These are phyloP conservation scores for Agrotis exclamationis DNA, from an alignment of 2,888 invertebrate species.

Conservation along the genomic window DNA sequence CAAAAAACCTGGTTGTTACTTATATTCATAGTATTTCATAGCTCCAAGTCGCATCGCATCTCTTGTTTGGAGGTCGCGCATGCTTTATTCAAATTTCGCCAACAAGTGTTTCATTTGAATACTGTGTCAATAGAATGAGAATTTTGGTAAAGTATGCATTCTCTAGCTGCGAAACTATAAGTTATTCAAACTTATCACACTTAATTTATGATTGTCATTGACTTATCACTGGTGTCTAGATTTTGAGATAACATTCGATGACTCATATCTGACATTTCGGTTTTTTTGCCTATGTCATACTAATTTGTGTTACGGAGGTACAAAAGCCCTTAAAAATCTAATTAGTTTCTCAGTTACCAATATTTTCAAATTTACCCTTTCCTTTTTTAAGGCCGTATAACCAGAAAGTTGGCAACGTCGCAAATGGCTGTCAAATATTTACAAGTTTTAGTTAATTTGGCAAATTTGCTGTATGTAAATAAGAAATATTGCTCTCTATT, in stretches of 20 bases:
- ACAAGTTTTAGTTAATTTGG: too few relatives aligned
- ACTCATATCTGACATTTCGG: conserved; percentile 7
- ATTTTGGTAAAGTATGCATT: conserved; percentile 12
- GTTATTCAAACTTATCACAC: conserved; percentile 1
- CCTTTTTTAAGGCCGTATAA: too few relatives aligned
- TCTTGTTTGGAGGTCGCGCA: conserved; percentile 43
- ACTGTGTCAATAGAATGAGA: conserved; percentile 44
- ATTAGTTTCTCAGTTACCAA: too few relatives aligned
- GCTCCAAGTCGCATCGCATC: conserved; percentile 16
- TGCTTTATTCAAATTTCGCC: conserved; percentile 53
- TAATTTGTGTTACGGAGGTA: too few relatives aligned
- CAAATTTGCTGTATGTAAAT: too few relatives aligned
- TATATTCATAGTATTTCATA: conserved; percentile 25
- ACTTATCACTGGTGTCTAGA: conserved; percentile 16
- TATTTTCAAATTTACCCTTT: too few relatives aligned
- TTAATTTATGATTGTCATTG: conserved; percentile 7
- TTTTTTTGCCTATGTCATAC: neutral
- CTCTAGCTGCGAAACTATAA: conserved; percentile 1
- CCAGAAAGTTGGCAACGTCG: too few relatives aligned
- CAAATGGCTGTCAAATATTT: too few relatives aligned
- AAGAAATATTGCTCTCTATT: too few relatives aligned
- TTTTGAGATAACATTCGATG: conserved; percentile 28
- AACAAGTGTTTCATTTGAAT: conserved; percentile 55
- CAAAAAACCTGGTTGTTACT: neutral
- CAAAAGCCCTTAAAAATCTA: too few relatives aligned